Evolutionary conservation across 2,113 vertebrate species (phyloP), one percentile per base, ranked within the genome.

Genomic region (Chascanopsetta lugubris): DNA sequence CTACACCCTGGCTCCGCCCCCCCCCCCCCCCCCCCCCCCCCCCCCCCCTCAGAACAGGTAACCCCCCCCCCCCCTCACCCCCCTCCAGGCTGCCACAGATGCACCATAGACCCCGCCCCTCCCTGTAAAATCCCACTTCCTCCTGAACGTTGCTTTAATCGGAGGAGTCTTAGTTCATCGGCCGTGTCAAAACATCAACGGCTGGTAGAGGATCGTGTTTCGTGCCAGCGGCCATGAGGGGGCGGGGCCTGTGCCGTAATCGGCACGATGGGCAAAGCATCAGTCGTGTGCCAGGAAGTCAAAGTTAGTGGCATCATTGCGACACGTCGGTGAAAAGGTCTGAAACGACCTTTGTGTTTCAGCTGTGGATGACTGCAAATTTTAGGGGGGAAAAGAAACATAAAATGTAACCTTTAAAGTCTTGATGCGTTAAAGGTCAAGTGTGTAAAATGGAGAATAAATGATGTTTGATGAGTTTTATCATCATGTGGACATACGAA

Each of bases 161-260:
- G 75, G 84, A 66, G 67, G 81, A 72, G 72, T 80, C 83, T 89
- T 90, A 85, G 88, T 91, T 91, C 89, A 92, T 91, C 87, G 89
- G 85, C 86, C 72, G 84, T 89, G 88, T 88, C 90, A 90, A 89
- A 89, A 91, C 82, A 88, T 83, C 45, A 91, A 91, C 90, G 85
- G 90, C 72, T 82, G 63, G 47, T 53, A 47, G 69, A 72, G 79
- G 83, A 80, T 79, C 70, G 58, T 15, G 40, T 86, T 83, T 72
- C 69, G 60, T 77, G 84, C 55, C 73, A 83, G 80, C 30, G 27
- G 69, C 68, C 57, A 43, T 79, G 66, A 75, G 61, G 20, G 42
- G 56, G 62, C n/a, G n/a, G n/a, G n/a, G n/a, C n/a, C n/a, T n/a
- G 74, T 82, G 82, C 79, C 59, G 80, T 87, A 86, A 89, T 74